phyloP scores from a whole-genome alignment of 2,888 invertebrate species.

The Eupithecia tripunctaria region DNA sequence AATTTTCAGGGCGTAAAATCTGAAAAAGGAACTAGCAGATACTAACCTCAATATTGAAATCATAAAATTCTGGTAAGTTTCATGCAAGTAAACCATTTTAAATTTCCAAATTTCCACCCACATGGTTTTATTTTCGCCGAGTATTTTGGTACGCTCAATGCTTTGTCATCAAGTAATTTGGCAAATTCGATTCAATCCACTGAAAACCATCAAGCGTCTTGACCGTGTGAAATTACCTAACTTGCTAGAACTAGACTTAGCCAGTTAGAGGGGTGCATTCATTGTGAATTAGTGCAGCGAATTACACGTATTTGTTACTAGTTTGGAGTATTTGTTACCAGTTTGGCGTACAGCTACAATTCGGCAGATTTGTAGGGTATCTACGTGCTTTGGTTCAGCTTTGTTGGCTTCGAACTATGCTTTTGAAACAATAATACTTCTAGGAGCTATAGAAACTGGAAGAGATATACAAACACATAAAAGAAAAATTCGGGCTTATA shows the following conservation, averaged over 20 bases:
- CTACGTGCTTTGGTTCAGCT: conserved; percentile 19
- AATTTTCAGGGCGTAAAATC: background rate
- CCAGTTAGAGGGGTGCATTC: conserved; percentile 61
- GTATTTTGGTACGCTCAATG: background rate
- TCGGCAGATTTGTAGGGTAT: conserved; percentile 33
- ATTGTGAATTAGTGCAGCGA: conserved; percentile 67
- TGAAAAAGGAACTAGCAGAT: background rate
- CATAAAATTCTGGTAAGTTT: background rate
- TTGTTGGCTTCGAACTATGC: conserved; percentile 24
- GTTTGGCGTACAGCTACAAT: conserved; percentile 9
- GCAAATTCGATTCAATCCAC: background rate
- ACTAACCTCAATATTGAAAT: background rate
- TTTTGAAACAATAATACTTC: conserved; percentile 8
- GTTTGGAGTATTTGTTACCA: conserved; percentile 40
- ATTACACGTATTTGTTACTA: conserved; percentile 64
- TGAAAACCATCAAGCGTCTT: background rate
- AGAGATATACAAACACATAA: background rate
- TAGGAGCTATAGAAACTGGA: background rate
- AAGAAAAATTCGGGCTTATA: background rate
- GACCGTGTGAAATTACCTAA: conserved; percentile 47
- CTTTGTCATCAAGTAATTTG: background rate
- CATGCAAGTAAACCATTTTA: background rate
- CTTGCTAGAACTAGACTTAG: conserved; percentile 64
- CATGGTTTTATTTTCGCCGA: background rate
- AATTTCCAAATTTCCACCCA: background rate